Conservation (phyloP, 2,113 vertebrate genomes). For the Athene noctua region DNA sequence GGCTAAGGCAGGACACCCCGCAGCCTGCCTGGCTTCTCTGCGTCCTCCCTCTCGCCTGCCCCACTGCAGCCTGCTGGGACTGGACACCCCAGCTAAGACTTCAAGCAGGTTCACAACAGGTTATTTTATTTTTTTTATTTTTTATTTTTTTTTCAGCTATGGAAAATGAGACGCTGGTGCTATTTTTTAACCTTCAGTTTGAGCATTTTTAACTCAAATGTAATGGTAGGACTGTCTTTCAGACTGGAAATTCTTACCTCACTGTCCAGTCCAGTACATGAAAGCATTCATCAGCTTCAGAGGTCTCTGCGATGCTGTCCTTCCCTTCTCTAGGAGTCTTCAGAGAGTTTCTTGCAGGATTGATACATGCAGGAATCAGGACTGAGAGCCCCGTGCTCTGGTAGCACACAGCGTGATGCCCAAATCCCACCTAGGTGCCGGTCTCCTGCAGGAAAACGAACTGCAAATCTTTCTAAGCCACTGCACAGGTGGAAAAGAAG, state of each 20-base stretch:
- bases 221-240: not conserved
- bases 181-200: constrained; percentile 24
- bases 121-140: not conserved
- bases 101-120: not conserved
- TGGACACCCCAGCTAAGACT: not conserved
- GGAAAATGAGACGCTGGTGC: not conserved
- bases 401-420: not conserved
- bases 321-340: not conserved
- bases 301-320: not conserved
- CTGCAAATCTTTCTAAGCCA: not conserved
- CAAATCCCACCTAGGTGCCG: not conserved
- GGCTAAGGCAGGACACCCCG: not conserved
- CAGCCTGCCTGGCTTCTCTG: not conserved
- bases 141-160: not conserved
- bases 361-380: not conserved
- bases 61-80: not conserved
- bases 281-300: not conserved
- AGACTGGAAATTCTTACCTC: constrained; percentile 28
- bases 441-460: not conserved
- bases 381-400: not conserved
- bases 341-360: not conserved
- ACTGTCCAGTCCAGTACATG: not conserved
- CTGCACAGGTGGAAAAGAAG: constrained; percentile 31
- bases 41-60: not conserved
- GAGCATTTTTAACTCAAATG: constrained; percentile 2